phyloP scores from a whole-genome alignment of 2,888 invertebrate genomes.

The Rotaria socialis region DNA sequence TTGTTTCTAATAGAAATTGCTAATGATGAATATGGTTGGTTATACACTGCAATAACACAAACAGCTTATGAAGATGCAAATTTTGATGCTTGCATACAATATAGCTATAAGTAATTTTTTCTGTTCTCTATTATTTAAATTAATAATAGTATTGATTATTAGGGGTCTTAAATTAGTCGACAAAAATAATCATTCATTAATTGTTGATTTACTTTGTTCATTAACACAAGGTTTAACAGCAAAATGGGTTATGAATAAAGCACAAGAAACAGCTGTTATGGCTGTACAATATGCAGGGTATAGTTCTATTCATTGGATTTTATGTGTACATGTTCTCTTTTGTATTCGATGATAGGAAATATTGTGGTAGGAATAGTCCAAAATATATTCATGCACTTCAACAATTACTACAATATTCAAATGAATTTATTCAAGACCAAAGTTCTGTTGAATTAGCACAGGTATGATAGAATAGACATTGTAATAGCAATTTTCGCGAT shows the following conservation, averaged over 20 bases:
- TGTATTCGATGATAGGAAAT: not conserved
- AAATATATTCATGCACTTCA: not conserved
- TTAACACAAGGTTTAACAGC: not conserved
- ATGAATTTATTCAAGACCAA: constrained; percentile 15
- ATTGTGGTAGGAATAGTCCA: constrained; percentile 25
- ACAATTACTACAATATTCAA: not conserved
- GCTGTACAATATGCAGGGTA: not conserved
- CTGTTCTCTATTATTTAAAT: not conserved
- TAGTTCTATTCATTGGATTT: not conserved
- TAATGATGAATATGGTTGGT: not conserved
- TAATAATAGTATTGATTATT: not conserved
- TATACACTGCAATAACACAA: not conserved
- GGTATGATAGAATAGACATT: not conserved
- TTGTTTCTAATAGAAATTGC: not conserved
- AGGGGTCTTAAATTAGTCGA: not conserved
- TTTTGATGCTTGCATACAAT: not conserved
- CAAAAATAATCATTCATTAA: not conserved
- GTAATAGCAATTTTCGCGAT: too few relatives aligned
- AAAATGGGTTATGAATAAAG: constrained; percentile 28
- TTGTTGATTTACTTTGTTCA: not conserved
- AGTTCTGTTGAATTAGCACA: not conserved
- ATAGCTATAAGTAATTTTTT: not conserved
- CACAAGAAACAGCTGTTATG: not conserved
- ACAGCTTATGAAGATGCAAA: constrained; percentile 11
- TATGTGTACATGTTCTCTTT: not conserved